Evolutionary conservation across 2,888 invertebrate species (phyloP).

Genomic region (Pyrrhosoma nymphula): DNA sequence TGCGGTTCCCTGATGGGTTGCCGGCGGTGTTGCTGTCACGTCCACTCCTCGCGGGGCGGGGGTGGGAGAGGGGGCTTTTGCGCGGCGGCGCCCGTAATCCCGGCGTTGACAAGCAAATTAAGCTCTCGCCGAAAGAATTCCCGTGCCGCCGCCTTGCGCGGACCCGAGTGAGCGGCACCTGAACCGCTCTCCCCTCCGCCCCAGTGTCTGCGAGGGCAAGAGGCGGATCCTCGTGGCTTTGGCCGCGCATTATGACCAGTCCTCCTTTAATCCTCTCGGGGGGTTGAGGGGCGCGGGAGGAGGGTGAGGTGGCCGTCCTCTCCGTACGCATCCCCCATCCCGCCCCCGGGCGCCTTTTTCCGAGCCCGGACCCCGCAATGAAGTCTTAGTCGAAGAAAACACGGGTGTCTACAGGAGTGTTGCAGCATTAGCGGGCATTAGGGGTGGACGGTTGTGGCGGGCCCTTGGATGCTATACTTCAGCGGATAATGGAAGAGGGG

Average conservation of each 20-base stretch:
- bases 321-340: neutral
- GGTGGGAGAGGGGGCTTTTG: neutral
- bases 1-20: neutral
- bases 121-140: neutral
- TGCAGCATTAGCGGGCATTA: neutral
- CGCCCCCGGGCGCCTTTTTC: neutral
- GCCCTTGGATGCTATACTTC: neutral
- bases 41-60: no score
- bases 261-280: neutral
- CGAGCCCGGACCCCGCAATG: neutral
- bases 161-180: no score
- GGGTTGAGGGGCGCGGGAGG: neutral
- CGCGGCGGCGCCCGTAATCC: neutral
- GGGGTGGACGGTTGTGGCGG: neutral
- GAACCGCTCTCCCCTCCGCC: no score
- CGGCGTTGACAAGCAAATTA: neutral
- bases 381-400: neutral
- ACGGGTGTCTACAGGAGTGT: conserved; percentile 18
- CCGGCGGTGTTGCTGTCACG: no score
- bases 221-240: neutral
- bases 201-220: no score
- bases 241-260: neutral
- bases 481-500: neutral
- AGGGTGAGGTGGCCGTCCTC: neutral
- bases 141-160: neutral